These are phyloP conservation scores for Pelvicachromis taeniatus DNA, from an alignment of 2,113 vertebrate species.

Conservation along the genomic window DNA sequence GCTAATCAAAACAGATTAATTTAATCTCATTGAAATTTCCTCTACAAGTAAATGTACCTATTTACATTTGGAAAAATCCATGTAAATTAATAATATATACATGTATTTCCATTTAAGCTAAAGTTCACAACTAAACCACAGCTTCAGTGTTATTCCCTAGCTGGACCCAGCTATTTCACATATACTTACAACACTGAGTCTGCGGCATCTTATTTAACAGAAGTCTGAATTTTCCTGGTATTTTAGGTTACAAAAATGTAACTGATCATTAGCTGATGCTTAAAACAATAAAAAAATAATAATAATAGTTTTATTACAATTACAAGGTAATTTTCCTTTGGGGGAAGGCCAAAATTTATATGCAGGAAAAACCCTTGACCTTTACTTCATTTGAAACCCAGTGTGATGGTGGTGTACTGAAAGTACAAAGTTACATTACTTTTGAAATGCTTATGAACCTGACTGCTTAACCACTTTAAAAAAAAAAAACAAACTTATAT, in stretches of 20 bases:
- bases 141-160: not conserved
- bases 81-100: not conserved
- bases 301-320: not conserved
- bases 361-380: not conserved
- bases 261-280: not conserved
- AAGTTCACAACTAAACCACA: not conserved
- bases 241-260: not conserved
- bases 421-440: not conserved
- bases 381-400: not conserved
- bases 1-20: not conserved
- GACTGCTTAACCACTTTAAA: not conserved
- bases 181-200: not conserved
- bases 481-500: too few species aligned
- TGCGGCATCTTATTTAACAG: not conserved
- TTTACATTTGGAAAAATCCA: not conserved
- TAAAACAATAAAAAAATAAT: not conserved
- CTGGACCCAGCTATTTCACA: not conserved
- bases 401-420: not conserved
- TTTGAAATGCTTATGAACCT: not conserved
- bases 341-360: not conserved
- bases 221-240: not conserved
- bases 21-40: not conserved
- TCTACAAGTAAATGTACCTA: not conserved
- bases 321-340: not conserved
- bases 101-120: not conserved